Base-by-base conservation (phyloP, 2,113 vertebrate species). In the Micromys minutus region DNA sequence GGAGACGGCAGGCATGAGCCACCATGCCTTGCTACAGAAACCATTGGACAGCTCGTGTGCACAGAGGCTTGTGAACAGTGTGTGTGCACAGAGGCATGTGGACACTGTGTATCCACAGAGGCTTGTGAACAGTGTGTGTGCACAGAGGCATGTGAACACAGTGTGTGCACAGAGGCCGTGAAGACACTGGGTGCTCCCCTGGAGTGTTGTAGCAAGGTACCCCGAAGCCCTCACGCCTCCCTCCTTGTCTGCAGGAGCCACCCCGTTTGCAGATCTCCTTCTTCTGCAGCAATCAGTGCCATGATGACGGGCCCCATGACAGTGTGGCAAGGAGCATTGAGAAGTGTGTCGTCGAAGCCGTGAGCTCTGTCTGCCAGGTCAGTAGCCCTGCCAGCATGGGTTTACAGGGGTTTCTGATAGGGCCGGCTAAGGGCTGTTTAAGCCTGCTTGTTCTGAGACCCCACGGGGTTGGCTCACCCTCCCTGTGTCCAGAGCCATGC, bases 311-410 rank as follows among this genome's bases (percentile, higher is more conserved):
- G 1, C 69, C 97, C 0, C 89, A 98, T 47, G 94, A 98, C 94
- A 96, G 98, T 24, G 97, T 99, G 92, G 93, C 89, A 6, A 76
- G 59, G 50, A 98, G 97, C 91, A 98, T 99, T 71, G 98, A 99
- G 95, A 98, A 59, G 7, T 99, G 99, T 97, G 99, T 99, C 90
- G 98, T 98, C 1, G 99, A 99, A 81, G 99, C 99, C 8, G 99
- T 99, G 1, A 97, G 98, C 83, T 90, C 16, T 0, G 98, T 99
- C 86, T 99, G 99, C 95, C 99, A 99, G 99, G 99, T 99, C 98
- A 13, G 7, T 47, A 0, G 0, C 17, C 15, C 9, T 55, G 11
- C 19, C 52, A 5, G 5, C 9, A 15, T 0, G 31, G 47, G 65
- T 0, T 59, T 36, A 0, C 50, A 1, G 83, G 45, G 39, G 26